Conservation (phyloP, 1,140 invertebrate genomes). For the Diachasma alloeum region DNA sequence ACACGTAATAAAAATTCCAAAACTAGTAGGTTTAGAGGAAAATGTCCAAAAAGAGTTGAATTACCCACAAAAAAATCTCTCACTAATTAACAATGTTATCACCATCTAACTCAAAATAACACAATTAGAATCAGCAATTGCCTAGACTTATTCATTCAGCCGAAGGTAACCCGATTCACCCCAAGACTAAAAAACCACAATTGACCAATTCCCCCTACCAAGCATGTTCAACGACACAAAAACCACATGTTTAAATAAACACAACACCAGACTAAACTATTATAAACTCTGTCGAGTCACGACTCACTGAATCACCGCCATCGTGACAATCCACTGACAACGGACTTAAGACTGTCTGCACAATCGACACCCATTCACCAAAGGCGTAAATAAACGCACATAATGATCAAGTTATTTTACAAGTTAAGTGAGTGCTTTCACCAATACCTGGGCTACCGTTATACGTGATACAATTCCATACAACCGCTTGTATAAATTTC, state of each 20-base stretch:
- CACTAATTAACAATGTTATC: too few species aligned
- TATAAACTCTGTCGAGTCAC: constrained; percentile 25
- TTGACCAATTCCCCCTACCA: not conserved
- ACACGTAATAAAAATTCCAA: too few species aligned
- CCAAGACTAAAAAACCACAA: not conserved
- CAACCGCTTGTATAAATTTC: not conserved
- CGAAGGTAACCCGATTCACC: not conserved
- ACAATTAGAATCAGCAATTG: too few species aligned
- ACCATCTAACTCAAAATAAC: too few species aligned
- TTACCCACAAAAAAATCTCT: too few species aligned
- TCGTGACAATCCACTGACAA: constrained; percentile 23
- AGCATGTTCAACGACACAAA: not conserved
- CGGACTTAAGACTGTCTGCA: constrained; percentile 14
- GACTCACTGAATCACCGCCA: constrained; percentile 18
- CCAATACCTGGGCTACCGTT: not conserved
- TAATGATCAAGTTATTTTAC: not conserved
- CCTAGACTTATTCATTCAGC: not conserved
- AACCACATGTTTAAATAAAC: not conserved
- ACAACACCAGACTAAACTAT: not conserved
- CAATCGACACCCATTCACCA: not conserved
- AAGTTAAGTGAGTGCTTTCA: not conserved
- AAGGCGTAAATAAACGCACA: not conserved
- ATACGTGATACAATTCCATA: not conserved
- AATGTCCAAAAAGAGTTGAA: too few species aligned
- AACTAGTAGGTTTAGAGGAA: too few species aligned